A percentile compares a stretch with the other conserved stretches of the same genome.
Conservation (phyloP, 2,888 invertebrate genomes). For the Drosophila prolongata region DNA sequence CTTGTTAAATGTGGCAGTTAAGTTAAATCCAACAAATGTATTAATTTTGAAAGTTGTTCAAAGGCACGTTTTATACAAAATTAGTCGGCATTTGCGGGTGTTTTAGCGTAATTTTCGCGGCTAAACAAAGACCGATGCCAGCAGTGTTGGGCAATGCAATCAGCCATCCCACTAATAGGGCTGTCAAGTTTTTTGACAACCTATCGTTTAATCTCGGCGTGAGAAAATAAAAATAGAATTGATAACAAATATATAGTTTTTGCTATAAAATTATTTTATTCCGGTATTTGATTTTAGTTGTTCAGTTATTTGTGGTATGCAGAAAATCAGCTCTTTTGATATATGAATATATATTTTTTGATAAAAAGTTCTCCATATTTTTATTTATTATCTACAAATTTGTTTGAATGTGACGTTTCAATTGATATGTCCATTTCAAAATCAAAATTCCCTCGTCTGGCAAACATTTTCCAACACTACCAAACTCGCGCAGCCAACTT, state of each 20-base stretch:
- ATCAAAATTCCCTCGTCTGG: slow-evolving; percentile 16
- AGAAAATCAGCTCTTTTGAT: too few species aligned
- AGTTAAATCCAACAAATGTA: too few species aligned
- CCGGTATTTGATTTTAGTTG: background rate
- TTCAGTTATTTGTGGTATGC: too few species aligned
- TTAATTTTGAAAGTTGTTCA: background rate
- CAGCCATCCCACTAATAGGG: background rate
- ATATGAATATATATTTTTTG: too few species aligned
- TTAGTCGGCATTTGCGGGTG: background rate
- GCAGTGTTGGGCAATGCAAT: slow-evolving; percentile 15
- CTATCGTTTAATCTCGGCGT: background rate
- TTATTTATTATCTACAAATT: background rate
- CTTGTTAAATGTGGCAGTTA: background rate
- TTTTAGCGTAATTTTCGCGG: slow-evolving; percentile 36
- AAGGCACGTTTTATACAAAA: slow-evolving; percentile 4
- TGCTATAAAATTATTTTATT: background rate
- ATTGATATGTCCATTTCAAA: slow-evolving; percentile 2
- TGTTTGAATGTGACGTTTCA: background rate
- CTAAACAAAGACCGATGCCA: slow-evolving; percentile 37
- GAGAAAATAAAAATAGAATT: background rate
- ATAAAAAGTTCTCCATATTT: background rate
- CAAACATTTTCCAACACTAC: slow-evolving; percentile 48
- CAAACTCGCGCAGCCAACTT: slow-evolving; percentile 68
- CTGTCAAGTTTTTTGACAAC: background rate
- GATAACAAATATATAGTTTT: background rate